phyloP scores from a whole-genome alignment of 2,113 vertebrate genomes.

The rabbit (Oryctolagus cuniculus) region mOryCun1.1 NC_091448.1:25174501-25175000 shows the following conservation, averaged over 20 bases:
- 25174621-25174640: not conserved
- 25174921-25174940: not conserved
- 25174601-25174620: no score
- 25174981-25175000: conserved; percentile 46
- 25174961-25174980: not conserved
- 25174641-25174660: not conserved
- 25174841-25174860: not conserved
- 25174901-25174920: not conserved
- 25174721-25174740: not conserved
- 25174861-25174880: not conserved
- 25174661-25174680: not conserved
- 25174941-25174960: not conserved
- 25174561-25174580: not conserved
- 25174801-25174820: not conserved
- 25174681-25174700: not conserved
- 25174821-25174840: not conserved
- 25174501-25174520: not conserved
- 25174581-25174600: not conserved
- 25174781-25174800: not conserved
- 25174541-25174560: not conserved
- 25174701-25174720: not conserved
- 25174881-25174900: not conserved
- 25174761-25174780: not conserved
- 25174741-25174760: not conserved
- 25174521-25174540: not conserved